phyloP scores from a whole-genome alignment of 64 coral and sea anemone genomes.

The Hydrozoanthus tunicans region DNA sequence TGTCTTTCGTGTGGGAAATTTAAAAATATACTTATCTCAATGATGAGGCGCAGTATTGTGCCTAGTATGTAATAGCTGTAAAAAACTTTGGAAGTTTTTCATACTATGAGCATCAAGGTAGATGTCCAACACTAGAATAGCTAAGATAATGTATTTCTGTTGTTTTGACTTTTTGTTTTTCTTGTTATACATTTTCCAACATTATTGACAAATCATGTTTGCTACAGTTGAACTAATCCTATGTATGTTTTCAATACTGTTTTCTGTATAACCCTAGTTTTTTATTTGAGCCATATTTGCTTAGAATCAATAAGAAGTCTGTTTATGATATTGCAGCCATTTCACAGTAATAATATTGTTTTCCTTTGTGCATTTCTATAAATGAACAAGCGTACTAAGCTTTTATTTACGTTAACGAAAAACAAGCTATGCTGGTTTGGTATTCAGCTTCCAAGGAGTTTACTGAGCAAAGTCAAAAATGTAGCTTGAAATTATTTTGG shows the following conservation, averaged over 20 bases:
- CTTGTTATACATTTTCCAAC: neutral
- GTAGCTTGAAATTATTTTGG: constrained; percentile 35
- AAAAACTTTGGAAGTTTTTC: neutral
- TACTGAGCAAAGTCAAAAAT: neutral
- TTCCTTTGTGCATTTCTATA: constrained; percentile 25
- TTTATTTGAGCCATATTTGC: constrained; percentile 1
- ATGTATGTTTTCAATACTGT: constrained; percentile 24
- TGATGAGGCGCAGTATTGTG: neutral
- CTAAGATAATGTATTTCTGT: neutral
- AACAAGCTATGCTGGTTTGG: neutral
- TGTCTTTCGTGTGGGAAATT: constrained; percentile 10
- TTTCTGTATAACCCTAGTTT: constrained; percentile 4
- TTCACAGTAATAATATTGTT: constrained; percentile 55
- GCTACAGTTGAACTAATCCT: neutral
- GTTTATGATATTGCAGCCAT: neutral
- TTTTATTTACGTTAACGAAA: neutral
- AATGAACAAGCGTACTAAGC: constrained; percentile 12
- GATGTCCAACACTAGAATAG: neutral
- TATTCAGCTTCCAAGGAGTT: neutral
- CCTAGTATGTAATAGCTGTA: neutral
- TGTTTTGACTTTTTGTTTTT: constrained; percentile 2
- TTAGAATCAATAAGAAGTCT: neutral
- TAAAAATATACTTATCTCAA: neutral
- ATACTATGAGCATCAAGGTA: neutral
- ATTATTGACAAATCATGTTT: constrained; percentile 17